Evolutionary conservation across 2,888 invertebrate species (phyloP), one percentile per base, ranked within the genome.

Genomic region (Unio pictorum): DNA sequence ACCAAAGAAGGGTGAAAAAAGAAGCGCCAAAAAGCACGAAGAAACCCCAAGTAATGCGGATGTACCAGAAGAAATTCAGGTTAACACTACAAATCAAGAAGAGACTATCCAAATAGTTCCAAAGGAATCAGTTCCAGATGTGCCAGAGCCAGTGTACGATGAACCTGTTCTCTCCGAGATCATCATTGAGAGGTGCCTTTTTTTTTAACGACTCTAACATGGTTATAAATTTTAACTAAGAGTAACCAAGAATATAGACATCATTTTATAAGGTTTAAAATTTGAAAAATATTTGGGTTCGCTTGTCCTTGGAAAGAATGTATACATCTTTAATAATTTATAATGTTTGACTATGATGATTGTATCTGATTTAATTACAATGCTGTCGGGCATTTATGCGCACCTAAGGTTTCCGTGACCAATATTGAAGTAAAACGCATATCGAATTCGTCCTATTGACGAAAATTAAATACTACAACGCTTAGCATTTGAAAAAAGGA

Each of bases 81-180:
- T 66, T 54, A 56, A 69, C 68, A 54, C 67, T 26, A 72, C 61
- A 62, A 72, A 58, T 20, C 69, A 66, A 61, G 72, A 81, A 70
- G 55, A 61, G 1, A 54, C 58, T 3, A 73, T 74, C 18, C 79
- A 75, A 26, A 73, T 81, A 8, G 71, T 74, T 4, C 81, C 79
- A 15, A 84, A 83, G 66, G 83, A 82, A 28, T 79, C 81, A 11
- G 81, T 86, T 23, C 79, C 85, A 0, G 45, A 45, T 4, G 45
- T 45, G 45, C 82, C 82, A 11, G 88, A 87, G 71, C 84, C 87
- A 17, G 81, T 83, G 55, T 89, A 89, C 67, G 88, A 89, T 71
- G 88, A 88, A 76, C 88, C 89, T 54, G 75, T 81, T 7, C 74
- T 89, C n/a, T 83, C 88, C 4, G 85, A 88, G 68, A 77, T 89